Conservation (phyloP, 92 coral and sea anemone species). For the Micromussa lordhowensis region DNA sequence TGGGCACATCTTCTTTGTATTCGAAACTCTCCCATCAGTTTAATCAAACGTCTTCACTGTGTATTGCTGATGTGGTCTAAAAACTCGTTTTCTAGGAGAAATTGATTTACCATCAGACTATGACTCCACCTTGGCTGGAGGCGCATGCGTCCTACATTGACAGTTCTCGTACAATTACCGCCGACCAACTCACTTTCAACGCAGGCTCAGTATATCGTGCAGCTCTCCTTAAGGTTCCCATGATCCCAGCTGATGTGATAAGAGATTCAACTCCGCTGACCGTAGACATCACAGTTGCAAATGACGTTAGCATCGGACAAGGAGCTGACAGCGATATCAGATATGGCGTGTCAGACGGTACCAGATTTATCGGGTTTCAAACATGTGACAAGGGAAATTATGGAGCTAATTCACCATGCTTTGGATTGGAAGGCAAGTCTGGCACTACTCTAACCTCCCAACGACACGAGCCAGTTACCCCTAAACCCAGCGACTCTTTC, state of each 20-base stretch:
- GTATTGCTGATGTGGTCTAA: no score
- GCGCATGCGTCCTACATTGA: constrained; percentile 62
- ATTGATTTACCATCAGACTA: constrained; percentile 28
- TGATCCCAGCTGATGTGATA: constrained; percentile 21
- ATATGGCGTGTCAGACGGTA: constrained; percentile 57
- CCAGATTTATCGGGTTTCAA: constrained; percentile 36
- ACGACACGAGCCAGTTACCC: background rate
- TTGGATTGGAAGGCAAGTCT: background rate
- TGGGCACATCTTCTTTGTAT: no score
- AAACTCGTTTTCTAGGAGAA: background rate
- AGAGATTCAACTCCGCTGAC: constrained; percentile 34
- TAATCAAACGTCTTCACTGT: no score
- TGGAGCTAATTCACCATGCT: background rate
- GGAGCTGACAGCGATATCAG: constrained; percentile 10
- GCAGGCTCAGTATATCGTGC: constrained; percentile 20
- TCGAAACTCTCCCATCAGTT: no score
- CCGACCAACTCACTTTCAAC: constrained; percentile 44
- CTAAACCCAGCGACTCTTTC: constrained; percentile 2
- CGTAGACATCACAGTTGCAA: constrained; percentile 27
- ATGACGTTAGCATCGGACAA: constrained; percentile 18
- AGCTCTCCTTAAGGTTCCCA: constrained; percentile 33
- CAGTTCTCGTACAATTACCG: constrained; percentile 16
- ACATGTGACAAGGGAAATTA: constrained; percentile 25
- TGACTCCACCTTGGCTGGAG: constrained; percentile 52
- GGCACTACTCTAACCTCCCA: background rate